Percentiles rank a stretch among this genome's conserved stretches.
These are phyloP conservation scores for Furcifer pardalis DNA, from an alignment of 2,797 vertebrate species.

Conservation along the genomic window DNA sequence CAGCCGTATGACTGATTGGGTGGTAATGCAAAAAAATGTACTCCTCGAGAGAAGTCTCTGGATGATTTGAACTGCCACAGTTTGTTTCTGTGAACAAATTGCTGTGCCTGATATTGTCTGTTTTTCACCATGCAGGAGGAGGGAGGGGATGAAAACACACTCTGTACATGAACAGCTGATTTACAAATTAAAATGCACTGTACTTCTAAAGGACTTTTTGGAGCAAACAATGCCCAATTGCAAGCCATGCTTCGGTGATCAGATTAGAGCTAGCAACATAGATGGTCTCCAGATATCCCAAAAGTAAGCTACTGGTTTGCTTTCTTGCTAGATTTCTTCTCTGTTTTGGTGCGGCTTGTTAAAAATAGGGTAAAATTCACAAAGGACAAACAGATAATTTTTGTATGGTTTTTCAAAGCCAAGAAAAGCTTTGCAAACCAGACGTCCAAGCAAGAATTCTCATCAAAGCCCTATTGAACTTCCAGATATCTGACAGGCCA, in stretches of 20 bases:
- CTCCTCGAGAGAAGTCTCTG: slow-evolving; percentile 25
- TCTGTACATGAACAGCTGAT: background rate
- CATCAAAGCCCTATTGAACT: too few species aligned
- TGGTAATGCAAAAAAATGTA: background rate
- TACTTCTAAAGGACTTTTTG: background rate
- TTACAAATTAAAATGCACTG: too few species aligned
- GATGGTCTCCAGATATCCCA: background rate
- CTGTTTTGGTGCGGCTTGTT: too few species aligned
- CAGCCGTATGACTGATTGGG: slow-evolving; percentile 15
- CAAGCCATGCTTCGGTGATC: background rate
- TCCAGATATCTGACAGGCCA: too few species aligned
- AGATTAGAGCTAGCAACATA: background rate
- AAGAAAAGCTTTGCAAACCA: too few species aligned
- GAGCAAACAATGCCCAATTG: background rate
- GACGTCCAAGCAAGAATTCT: too few species aligned
- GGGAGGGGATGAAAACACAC: background rate
- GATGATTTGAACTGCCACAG: background rate
- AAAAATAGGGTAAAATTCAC: too few species aligned
- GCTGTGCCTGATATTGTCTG: background rate
- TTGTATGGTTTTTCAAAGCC: too few species aligned
- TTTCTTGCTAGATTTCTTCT: too few species aligned
- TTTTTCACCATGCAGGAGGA: background rate
- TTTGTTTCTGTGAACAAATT: slow-evolving; percentile 1
- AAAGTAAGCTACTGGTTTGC: too few species aligned
- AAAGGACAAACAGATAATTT: too few species aligned